Evolutionary conservation across 2,113 vertebrate genomes (phyloP).

Genomic region (Colossoma macropomum): DNA sequence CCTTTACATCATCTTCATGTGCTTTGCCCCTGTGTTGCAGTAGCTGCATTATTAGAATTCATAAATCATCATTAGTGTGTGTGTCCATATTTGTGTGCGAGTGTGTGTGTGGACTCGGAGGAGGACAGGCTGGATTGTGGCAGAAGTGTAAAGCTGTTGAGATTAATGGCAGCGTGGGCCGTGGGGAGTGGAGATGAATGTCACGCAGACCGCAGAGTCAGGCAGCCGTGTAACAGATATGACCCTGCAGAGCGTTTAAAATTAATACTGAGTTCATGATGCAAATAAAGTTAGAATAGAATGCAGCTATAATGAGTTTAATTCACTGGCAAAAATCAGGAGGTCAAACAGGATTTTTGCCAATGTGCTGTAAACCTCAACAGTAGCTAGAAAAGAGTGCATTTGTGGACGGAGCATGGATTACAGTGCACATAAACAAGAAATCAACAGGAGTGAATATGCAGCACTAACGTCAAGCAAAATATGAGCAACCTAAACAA

Average conservation of each 20-base stretch:
- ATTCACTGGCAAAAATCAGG: too few relatives aligned
- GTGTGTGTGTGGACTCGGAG: neutral
- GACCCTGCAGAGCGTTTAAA: neutral
- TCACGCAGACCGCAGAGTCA: constrained; percentile 19
- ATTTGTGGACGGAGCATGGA: too few relatives aligned
- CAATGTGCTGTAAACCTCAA: too few relatives aligned
- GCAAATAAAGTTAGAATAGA: neutral
- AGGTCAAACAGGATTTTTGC: too few relatives aligned
- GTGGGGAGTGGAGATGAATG: constrained; percentile 24
- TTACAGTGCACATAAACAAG: too few relatives aligned
- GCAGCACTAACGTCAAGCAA: too few relatives aligned
- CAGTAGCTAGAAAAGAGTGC: too few relatives aligned
- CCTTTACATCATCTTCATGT: constrained; percentile 31
- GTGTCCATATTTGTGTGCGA: neutral
- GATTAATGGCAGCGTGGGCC: constrained; percentile 32
- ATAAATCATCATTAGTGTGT: constrained; percentile 45
- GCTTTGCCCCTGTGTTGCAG: neutral
- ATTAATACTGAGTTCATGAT: constrained; percentile 26
- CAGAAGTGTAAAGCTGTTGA: constrained; percentile 30
- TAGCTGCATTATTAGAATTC: constrained; percentile 37
- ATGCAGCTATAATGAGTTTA: neutral
- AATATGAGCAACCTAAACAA: too few relatives aligned
- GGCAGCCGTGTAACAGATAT: neutral
- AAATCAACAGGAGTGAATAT: too few relatives aligned
- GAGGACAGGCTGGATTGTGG: constrained; percentile 13